Conservation (phyloP, 2,113 vertebrate species). For the Eublepharis macularius region DNA sequence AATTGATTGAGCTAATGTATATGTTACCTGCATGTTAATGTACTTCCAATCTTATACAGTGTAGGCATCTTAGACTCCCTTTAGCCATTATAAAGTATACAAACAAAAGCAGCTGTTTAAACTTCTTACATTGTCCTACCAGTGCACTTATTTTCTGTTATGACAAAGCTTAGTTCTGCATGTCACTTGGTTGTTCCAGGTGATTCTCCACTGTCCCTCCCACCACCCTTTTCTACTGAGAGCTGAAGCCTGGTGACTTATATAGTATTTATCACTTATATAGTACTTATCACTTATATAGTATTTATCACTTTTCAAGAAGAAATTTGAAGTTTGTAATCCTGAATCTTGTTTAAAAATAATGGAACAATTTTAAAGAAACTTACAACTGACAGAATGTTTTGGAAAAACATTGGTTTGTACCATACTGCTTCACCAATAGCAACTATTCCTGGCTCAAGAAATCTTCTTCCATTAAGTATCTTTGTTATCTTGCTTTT, state of each 20-base stretch:
- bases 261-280: too few species aligned
- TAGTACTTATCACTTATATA: conserved; percentile 12
- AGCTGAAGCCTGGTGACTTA: too few species aligned
- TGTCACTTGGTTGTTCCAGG: neutral
- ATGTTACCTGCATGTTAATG: neutral
- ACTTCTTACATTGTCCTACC: neutral
- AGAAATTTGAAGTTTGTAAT: neutral
- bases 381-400: too few species aligned
- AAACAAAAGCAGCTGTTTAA: conserved; percentile 10
- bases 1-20: neutral
- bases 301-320: accelerated
- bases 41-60: neutral
- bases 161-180: neutral
- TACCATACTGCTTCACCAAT: too few species aligned
- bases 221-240: neutral
- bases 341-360: too few species aligned
- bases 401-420: too few species aligned
- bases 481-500: too few species aligned
- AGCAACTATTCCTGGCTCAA: too few species aligned
- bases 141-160: neutral
- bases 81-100: neutral
- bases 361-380: too few species aligned
- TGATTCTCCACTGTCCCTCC: neutral
- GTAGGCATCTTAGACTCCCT: neutral
- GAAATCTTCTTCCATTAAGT: too few species aligned